Conservation (phyloP, 1,140 invertebrate genomes). For the Micrasema longulum region DNA sequence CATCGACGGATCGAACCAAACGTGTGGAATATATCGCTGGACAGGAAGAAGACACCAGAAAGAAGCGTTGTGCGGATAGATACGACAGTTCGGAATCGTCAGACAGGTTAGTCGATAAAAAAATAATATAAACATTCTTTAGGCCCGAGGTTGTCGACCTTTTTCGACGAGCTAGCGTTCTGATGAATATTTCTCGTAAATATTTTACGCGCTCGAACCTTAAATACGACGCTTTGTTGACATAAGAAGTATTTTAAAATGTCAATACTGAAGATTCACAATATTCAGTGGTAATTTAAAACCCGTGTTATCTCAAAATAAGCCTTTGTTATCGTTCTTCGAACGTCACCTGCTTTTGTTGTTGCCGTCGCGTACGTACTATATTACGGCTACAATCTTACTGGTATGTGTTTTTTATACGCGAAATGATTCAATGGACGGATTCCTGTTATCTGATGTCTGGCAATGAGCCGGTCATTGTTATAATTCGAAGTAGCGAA, state of each 20-base stretch:
- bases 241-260: slow-evolving; percentile 2
- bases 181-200: neutral
- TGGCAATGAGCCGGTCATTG: slow-evolving; percentile 45
- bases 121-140: slow-evolving; percentile 32
- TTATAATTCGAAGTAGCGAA: slow-evolving; percentile 35
- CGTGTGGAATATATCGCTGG: slow-evolving; percentile 38
- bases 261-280: too few species aligned
- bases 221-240: slow-evolving; percentile 13
- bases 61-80: slow-evolving; percentile 86
- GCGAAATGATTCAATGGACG: slow-evolving; percentile 31
- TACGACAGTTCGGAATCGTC: slow-evolving; percentile 91
- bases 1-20: slow-evolving; percentile 56
- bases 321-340: slow-evolving; percentile 14
- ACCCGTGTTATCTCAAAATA: neutral
- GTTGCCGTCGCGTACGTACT: neutral
- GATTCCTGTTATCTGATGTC: slow-evolving; percentile 41
- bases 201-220: neutral
- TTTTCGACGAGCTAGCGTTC: slow-evolving; percentile 14
- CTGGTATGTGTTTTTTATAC: slow-evolving; percentile 15
- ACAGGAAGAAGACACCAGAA: slow-evolving; percentile 72
- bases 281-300: neutral
- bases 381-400: neutral
- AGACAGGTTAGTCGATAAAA: slow-evolving; percentile 77
- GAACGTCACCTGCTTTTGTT: slow-evolving; percentile 33
- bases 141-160: slow-evolving; percentile 45